A percentile compares a stretch with the other conserved stretches of the same genome.
These are phyloP conservation scores for Gadopsis bispinosus DNA, from an alignment of 2,797 vertebrate species.

Conservation along the genomic window DNA sequence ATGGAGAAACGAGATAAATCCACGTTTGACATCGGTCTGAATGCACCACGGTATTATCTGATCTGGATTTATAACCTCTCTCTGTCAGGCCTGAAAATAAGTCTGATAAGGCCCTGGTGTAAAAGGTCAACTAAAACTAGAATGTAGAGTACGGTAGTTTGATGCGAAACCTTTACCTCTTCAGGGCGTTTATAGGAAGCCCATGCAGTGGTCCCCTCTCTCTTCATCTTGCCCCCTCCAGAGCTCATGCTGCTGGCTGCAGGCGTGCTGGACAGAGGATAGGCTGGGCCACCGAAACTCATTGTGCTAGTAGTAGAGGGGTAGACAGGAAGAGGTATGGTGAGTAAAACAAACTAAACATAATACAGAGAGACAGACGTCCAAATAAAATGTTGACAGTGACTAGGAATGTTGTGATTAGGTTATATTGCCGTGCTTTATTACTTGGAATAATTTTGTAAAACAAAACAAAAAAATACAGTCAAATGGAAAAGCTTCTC, in stretches of 20 bases:
- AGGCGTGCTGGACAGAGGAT: slow-evolving; percentile 88
- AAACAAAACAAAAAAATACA: too few relatives aligned
- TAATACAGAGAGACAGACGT: not conserved
- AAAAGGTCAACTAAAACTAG: not conserved
- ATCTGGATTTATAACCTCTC: not conserved
- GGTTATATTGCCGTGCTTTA: not conserved
- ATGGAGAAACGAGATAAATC: not conserved
- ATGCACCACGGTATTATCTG: not conserved
- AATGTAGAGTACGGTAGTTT: not conserved
- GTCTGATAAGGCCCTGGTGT: not conserved
- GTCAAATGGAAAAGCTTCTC: too few relatives aligned
- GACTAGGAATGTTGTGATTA: not conserved
- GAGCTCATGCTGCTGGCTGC: slow-evolving; percentile 86
- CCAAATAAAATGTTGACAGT: not conserved
- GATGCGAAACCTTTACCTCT: slow-evolving; percentile 65
- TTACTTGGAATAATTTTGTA: not conserved
- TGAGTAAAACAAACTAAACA: not conserved
- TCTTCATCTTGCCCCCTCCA: slow-evolving; percentile 94
- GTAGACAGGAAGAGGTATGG: not conserved
- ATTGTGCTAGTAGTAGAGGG: slow-evolving; percentile 74
- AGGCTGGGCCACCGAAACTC: slow-evolving; percentile 79
- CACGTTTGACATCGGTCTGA: not conserved
- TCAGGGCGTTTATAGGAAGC: slow-evolving; percentile 85
- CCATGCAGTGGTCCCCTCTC: slow-evolving; percentile 84
- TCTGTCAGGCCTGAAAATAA: not conserved